phyloP scores from a whole-genome alignment of 2,888 invertebrate genomes.

The Nemotelus pantherinus region DNA sequence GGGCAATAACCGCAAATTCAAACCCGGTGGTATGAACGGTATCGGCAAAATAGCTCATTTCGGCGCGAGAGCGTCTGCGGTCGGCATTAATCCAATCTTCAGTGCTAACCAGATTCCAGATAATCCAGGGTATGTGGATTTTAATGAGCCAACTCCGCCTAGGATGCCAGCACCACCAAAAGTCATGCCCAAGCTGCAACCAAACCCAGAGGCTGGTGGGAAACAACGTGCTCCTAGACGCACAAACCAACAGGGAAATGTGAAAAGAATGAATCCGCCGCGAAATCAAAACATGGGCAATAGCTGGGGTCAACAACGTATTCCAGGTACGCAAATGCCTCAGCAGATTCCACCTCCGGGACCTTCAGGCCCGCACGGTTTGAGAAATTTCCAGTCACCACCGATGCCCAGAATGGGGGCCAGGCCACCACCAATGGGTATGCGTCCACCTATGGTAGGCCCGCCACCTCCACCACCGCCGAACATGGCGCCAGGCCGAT shows the following conservation, averaged over 20 bases:
- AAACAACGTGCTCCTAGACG: slow-evolving; percentile 25
- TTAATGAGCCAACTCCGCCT: slow-evolving; percentile 60
- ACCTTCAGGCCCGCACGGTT: slow-evolving; percentile 44
- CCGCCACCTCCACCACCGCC: slow-evolving; percentile 55
- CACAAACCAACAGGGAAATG: slow-evolving; percentile 5
- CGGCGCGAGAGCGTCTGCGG: background rate
- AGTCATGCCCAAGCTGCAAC: slow-evolving; percentile 13
- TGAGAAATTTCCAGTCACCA: slow-evolving; percentile 51
- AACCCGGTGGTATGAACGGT: slow-evolving; percentile 13
- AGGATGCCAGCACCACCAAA: slow-evolving; percentile 20
- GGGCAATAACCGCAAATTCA: slow-evolving; percentile 32
- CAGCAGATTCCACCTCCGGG: slow-evolving; percentile 26
- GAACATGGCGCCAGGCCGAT: slow-evolving; percentile 41
- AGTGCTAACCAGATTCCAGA: slow-evolving; percentile 63
- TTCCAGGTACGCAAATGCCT: slow-evolving; percentile 34
- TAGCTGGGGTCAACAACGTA: slow-evolving; percentile 50
- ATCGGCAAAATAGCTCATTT: background rate
- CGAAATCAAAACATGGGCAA: slow-evolving; percentile 38
- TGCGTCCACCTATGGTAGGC: slow-evolving; percentile 58
- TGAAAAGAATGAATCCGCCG: slow-evolving; percentile 32
- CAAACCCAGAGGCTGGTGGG: slow-evolving; percentile 15
- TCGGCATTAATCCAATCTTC: slow-evolving; percentile 58
- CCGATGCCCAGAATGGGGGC: slow-evolving; percentile 52
- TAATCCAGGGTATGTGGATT: slow-evolving; percentile 64
- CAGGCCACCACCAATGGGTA: slow-evolving; percentile 54